These are phyloP conservation scores for Gavialis gangeticus DNA, from an alignment of 2,113 vertebrate genomes.

Conservation along the genomic window DNA sequence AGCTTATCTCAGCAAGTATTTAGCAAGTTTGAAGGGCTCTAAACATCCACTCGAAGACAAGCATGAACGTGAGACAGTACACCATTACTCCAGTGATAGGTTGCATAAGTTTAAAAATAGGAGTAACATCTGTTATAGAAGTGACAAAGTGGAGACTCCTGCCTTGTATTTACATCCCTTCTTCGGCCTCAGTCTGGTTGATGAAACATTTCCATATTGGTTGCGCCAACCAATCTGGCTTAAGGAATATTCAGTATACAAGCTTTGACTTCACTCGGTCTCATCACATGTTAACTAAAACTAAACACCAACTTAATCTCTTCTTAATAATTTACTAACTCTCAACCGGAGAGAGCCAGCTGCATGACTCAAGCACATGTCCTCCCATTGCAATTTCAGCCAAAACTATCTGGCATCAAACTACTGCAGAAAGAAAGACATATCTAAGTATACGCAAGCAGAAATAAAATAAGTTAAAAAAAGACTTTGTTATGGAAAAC, in stretches of 20 bases:
- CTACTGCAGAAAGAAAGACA: slow-evolving; percentile 61
- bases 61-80: background rate
- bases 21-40: background rate
- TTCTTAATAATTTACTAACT: slow-evolving; percentile 62
- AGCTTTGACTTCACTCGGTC: slow-evolving; percentile 39
- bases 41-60: background rate
- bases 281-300: slow-evolving; percentile 57
- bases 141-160: background rate
- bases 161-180: background rate
- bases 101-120: background rate
- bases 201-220: background rate
- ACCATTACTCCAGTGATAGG: background rate
- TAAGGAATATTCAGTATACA: background rate
- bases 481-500: slow-evolving; percentile 72
- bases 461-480: slow-evolving; percentile 65
- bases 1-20: slow-evolving; percentile 26
- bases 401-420: slow-evolving; percentile 70
- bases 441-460: slow-evolving; percentile 70
- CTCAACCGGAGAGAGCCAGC: slow-evolving; percentile 60
- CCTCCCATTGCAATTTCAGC: slow-evolving; percentile 45
- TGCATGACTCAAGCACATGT: slow-evolving; percentile 70
- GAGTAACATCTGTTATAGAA: background rate
- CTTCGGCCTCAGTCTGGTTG: background rate
- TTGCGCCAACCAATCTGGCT: slow-evolving; percentile 7
- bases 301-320: slow-evolving; percentile 63